A percentile compares a stretch with the other conserved stretches of the same genome.
Conservation (phyloP, 2,888 invertebrate genomes). For the Scaptomyza parva region DNA sequence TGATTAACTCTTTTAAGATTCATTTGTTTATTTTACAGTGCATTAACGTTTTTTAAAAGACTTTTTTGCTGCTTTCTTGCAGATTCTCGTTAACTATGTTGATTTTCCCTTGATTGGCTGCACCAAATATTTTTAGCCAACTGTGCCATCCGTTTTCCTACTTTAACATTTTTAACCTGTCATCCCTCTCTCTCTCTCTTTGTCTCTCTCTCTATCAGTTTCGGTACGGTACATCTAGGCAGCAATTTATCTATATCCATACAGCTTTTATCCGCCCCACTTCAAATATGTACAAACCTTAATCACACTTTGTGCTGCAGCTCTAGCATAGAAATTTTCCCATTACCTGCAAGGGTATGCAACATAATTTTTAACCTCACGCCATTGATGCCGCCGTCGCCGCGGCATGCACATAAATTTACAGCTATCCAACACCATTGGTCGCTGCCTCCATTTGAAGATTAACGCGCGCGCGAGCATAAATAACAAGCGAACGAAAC, state of each 20-base stretch:
- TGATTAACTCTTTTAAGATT: neutral
- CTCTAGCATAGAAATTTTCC: conserved; percentile 46
- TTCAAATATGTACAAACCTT: conserved; percentile 64
- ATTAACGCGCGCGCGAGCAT: conserved; percentile 69
- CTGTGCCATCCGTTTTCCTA: conserved; percentile 1
- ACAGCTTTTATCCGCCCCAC: conserved; percentile 19
- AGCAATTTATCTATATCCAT: conserved; percentile 48
- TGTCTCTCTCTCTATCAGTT: neutral
- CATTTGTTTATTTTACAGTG: neutral
- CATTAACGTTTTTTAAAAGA: neutral
- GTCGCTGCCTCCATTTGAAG: conserved; percentile 52
- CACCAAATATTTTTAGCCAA: conserved; percentile 7
- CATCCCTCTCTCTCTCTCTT: neutral
- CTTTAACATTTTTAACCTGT: conserved; percentile 22
- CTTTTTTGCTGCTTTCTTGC: neutral
- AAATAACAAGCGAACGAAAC: conserved; percentile 67
- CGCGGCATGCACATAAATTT: conserved; percentile 64
- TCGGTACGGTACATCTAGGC: conserved; percentile 2
- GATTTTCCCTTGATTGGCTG: conserved; percentile 34
- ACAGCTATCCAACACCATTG: conserved; percentile 49
- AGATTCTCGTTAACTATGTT: conserved; percentile 3
- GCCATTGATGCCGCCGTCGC: conserved; percentile 17
- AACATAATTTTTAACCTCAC: conserved; percentile 69
- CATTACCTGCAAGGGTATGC: conserved; percentile 59
- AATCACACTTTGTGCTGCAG: conserved; percentile 64